Evolutionary conservation across 2,113 vertebrate species (phyloP).

Genomic region (Electrona antarctica): DNA sequence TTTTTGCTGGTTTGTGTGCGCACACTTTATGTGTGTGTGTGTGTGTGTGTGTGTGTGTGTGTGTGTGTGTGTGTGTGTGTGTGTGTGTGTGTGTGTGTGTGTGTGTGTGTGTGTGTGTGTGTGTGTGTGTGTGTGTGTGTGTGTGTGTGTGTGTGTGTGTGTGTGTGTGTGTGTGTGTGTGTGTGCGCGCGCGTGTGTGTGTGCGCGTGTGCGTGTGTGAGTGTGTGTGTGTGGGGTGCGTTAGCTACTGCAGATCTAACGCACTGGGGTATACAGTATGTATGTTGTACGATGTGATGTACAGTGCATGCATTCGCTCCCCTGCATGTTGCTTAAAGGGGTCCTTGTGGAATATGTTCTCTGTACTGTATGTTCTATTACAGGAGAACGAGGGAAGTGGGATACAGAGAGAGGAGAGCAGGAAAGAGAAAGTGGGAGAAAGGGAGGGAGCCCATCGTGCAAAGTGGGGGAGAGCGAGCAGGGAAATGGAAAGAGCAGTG

Average conservation of each 20-base stretch:
- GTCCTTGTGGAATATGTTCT: constrained; percentile 46
- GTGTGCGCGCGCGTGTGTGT: neutral
- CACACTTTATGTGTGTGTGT: constrained; percentile 14
- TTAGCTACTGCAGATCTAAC: constrained; percentile 27
- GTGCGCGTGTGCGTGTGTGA: constrained; percentile 12
- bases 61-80: neutral
- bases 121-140: constrained; percentile 3
- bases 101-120: constrained; percentile 12
- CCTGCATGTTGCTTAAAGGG: constrained; percentile 41
- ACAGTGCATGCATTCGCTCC: constrained; percentile 36
- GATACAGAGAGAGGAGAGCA: constrained; percentile 4
- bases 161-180: constrained; percentile 10
- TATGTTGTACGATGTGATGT: constrained; percentile 17
- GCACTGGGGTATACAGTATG: constrained; percentile 32
- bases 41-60: constrained; percentile 5
- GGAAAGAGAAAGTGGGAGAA: constrained; percentile 19
- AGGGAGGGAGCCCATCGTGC: constrained; percentile 4
- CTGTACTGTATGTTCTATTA: constrained; percentile 33
- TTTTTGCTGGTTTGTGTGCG: constrained; percentile 15
- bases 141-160: neutral
- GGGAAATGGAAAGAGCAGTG: neutral
- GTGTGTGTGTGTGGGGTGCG: no score
- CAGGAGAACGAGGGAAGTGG: constrained; percentile 10
- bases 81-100: constrained; percentile 6
- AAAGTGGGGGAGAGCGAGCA: constrained; percentile 31